phyloP scores from a whole-genome alignment of 1,140 invertebrate species.

The Lysiphlebus fabarum region DNA sequence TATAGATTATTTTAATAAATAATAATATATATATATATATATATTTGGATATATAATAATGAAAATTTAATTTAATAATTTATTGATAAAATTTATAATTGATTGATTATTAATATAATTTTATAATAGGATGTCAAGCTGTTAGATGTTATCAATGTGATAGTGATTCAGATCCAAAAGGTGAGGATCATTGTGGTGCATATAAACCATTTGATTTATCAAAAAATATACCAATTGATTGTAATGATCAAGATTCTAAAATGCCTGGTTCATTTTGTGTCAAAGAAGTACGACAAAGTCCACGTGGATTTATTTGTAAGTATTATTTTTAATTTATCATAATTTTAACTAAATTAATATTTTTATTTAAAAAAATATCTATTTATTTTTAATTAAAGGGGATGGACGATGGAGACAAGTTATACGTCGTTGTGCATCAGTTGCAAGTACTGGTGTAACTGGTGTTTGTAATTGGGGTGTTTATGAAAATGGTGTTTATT shows the following conservation, averaged over 20 bases:
- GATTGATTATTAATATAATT: conserved; percentile 14
- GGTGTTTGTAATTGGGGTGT: conserved; percentile 94
- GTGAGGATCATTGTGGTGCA: conserved; percentile 78
- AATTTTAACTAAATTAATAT: no score
- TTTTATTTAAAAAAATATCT: conserved; percentile 8
- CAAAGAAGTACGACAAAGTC: conserved; percentile 84
- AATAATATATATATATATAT: no score
- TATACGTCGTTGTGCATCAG: conserved; percentile 83
- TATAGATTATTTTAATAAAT: no score
- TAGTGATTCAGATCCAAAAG: conserved; percentile 70
- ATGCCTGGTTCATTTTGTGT: conserved; percentile 93
- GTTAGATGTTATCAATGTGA: conserved; percentile 88
- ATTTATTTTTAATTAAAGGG: conserved; percentile 61
- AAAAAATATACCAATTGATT: conserved; percentile 80
- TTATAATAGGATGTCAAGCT: conserved; percentile 56
- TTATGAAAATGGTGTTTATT: conserved; percentile 86
- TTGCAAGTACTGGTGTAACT: conserved; percentile 84
- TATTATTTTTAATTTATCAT: conserved; percentile 34
- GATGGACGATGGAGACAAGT: conserved; percentile 91
- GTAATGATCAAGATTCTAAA: conserved; percentile 82
- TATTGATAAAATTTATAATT: conserved; percentile 2
- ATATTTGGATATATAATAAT: not conserved
- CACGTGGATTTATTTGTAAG: conserved; percentile 88
- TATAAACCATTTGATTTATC: conserved; percentile 78
- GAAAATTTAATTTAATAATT: not conserved